A percentile compares a stretch with the other conserved stretches of the same genome.
phyloP scores from a whole-genome alignment of 2,888 invertebrate species.

The Stenodema calcarata region DNA sequence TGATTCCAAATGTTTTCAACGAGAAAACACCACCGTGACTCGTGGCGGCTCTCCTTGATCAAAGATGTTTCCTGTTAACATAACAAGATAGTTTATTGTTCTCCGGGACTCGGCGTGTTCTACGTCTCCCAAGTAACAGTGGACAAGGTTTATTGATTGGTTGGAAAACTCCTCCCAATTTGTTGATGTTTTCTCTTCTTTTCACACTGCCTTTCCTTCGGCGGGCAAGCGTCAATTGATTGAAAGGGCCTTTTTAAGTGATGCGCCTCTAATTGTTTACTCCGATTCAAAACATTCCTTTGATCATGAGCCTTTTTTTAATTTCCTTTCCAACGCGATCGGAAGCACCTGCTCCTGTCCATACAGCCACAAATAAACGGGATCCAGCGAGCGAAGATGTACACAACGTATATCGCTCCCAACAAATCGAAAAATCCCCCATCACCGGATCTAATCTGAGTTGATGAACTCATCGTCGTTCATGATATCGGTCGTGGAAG shows the following conservation, averaged over 20 bases:
- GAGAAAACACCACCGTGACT: not conserved
- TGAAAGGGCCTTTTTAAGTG: constrained; percentile 33
- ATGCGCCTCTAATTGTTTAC: constrained; percentile 33
- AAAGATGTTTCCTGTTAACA: not conserved
- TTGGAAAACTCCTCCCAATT: not conserved
- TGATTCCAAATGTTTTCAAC: not conserved
- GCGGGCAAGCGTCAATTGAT: constrained; percentile 10
- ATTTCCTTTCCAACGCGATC: not conserved
- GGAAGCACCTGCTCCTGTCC: constrained; percentile 30
- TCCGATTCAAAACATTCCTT: constrained; percentile 20
- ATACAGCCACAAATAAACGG: constrained; percentile 28
- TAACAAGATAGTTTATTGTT: not conserved
- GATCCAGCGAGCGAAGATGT: not conserved
- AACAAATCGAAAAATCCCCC: not conserved
- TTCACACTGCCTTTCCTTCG: not conserved
- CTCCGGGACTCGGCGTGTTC: not conserved
- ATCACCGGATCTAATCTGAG: constrained; percentile 6
- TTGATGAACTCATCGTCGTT: not conserved
- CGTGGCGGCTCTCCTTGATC: not conserved
- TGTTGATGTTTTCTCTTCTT: constrained; percentile 32
- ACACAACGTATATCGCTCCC: not conserved
- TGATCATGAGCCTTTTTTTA: not conserved
- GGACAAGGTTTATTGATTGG: not conserved
- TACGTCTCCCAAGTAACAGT: not conserved
- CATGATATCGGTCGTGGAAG: not conserved